Percentiles rank a stretch among this genome's conserved stretches.
Evolutionary conservation across 2,888 invertebrate genomes (phyloP).

Genomic region (Drosophila basisetae): DNA sequence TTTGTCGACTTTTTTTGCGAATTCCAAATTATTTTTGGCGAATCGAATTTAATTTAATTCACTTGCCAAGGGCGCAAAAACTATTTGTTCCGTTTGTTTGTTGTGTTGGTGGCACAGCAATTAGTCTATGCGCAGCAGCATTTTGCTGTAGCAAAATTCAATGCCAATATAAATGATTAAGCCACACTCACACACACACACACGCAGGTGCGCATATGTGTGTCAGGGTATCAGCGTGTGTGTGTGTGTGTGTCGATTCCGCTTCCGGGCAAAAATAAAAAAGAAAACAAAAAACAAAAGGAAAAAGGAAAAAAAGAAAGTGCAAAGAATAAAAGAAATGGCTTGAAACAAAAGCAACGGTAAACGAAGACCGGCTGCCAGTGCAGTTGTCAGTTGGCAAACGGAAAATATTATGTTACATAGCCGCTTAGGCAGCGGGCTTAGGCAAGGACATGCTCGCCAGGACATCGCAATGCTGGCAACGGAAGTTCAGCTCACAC

Average conservation of each 20-base stretch:
- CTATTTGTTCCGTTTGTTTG: conserved; percentile 5
- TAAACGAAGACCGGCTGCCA: conserved; percentile 35
- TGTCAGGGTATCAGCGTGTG: conserved; percentile 1
- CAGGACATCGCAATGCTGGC: conserved; percentile 40
- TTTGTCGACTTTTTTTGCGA: not conserved
- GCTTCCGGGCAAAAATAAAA: conserved; percentile 49
- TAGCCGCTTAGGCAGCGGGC: conserved; percentile 46
- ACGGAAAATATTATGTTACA: conserved; percentile 72
- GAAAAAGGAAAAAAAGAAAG: not conserved
- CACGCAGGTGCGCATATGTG: not conserved
- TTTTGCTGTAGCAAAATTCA: conserved; percentile 9
- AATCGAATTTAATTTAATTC: not conserved
- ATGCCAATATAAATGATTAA: conserved; percentile 39
- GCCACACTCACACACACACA: conserved; percentile 12
- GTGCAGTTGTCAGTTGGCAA: conserved; percentile 52
- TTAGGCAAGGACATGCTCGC: conserved; percentile 45
- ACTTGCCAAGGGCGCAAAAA: not conserved
- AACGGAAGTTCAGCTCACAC: conserved; percentile 57
- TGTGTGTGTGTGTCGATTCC: conserved; percentile 55
- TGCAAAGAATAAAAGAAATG: conserved; percentile 15
- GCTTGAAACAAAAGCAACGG: conserved; percentile 49
- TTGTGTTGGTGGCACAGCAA: conserved; percentile 6
- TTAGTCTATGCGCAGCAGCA: conserved; percentile 25
- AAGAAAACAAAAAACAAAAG: not conserved
- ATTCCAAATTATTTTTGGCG: not conserved